Percentiles rank a stretch among this genome's conserved stretches.
Conservation (phyloP, 1,140 invertebrate genomes). For the Philopotamus ludificatus region DNA sequence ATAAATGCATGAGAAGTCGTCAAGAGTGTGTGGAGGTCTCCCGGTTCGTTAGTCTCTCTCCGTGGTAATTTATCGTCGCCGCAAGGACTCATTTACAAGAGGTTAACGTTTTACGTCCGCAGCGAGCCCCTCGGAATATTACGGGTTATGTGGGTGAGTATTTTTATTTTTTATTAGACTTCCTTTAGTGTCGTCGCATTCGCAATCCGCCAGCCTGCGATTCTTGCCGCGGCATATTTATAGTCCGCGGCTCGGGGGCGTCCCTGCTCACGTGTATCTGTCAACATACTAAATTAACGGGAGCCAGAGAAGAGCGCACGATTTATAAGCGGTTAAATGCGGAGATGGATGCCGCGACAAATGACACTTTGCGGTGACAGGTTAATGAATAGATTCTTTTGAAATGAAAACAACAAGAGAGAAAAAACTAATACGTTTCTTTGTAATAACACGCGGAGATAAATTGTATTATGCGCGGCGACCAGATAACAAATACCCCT, state of each 20-base stretch:
- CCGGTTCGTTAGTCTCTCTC: not conserved
- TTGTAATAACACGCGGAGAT: not conserved
- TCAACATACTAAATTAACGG: conserved; percentile 14
- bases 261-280: conserved; percentile 12
- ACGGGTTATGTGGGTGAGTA: conserved; percentile 19
- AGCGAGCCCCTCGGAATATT: conserved; percentile 34
- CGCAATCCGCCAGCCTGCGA: not conserved
- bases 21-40: conserved; percentile 6
- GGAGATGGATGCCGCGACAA: conserved; percentile 14
- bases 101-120: conserved; percentile 35
- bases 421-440: no score
- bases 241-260: conserved; percentile 4
- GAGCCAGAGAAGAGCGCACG: not conserved
- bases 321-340: conserved; percentile 12
- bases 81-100: conserved; percentile 10
- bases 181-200: not conserved
- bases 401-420: no score
- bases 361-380: conserved; percentile 1
- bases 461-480: conserved; percentile 1
- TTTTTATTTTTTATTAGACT: not conserved
- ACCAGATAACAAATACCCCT: no score
- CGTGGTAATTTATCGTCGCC: conserved; percentile 10
- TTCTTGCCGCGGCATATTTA: conserved; percentile 10
- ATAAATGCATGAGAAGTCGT: no score
- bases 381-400: not conserved